A percentile compares a stretch with the other conserved stretches of the same genome.
phyloP scores from a whole-genome alignment of 2,113 vertebrate genomes.

The Pelodiscus sinensis region DNA sequence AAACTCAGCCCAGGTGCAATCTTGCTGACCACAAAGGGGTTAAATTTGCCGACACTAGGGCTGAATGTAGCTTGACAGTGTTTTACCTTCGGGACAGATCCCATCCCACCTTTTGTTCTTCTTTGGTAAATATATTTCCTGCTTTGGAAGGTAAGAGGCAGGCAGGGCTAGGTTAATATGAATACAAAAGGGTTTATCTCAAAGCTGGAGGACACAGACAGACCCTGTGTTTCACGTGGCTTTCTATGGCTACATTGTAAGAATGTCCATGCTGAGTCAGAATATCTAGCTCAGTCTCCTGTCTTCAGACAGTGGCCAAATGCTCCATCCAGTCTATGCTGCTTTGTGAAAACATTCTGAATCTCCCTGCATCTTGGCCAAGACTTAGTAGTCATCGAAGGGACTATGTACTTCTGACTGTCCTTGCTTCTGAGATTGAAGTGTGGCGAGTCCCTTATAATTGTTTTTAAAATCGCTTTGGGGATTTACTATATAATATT shows the following conservation, averaged over 20 bases:
- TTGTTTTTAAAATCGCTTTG: background rate
- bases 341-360: background rate
- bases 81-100: background rate
- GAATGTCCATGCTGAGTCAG: no score
- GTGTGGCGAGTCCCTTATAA: background rate
- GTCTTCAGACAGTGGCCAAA: no score
- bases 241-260: background rate
- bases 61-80: background rate
- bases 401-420: background rate
- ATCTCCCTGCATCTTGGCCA: background rate
- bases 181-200: constrained; percentile 4
- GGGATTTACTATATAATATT: constrained; percentile 5
- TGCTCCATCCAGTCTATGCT: background rate
- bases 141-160: constrained; percentile 15
- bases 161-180: background rate
- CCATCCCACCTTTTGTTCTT: background rate
- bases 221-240: constrained; percentile 15
- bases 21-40: background rate
- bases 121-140: constrained; percentile 7
- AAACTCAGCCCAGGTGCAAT: background rate
- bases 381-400: background rate
- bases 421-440: background rate
- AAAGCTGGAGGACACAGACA: constrained; percentile 26
- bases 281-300: no score
- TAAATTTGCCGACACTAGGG: background rate